Conservation (phyloP, 2,888 invertebrate species). For the Stenurella melanura region DNA sequence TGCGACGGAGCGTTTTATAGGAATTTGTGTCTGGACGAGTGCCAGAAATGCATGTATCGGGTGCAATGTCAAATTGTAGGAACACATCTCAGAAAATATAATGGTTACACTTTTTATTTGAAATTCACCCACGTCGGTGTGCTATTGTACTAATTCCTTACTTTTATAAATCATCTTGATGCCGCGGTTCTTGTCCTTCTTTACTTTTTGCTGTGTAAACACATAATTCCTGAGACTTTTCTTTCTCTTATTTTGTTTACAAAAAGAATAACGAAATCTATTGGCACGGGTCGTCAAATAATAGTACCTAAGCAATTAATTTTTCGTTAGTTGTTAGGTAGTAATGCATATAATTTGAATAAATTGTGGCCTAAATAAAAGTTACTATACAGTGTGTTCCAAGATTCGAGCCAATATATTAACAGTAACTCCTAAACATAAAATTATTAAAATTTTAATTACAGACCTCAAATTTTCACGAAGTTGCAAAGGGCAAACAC, state of each 20-base stretch:
- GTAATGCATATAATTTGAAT: too few relatives aligned
- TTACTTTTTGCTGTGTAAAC: slow-evolving; percentile 15
- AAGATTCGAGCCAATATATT: too few relatives aligned
- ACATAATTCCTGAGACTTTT: slow-evolving; percentile 15
- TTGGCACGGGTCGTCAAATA: slow-evolving; percentile 14
- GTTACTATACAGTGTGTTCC: too few relatives aligned
- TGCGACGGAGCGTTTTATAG: slow-evolving; percentile 40
- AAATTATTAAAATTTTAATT: too few relatives aligned
- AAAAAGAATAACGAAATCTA: slow-evolving; percentile 8
- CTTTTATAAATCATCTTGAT: slow-evolving; percentile 13
- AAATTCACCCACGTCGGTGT: neutral
- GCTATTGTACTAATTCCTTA: neutral
- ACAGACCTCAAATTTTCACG: too few relatives aligned
- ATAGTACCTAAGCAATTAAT: neutral
- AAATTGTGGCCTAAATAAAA: too few relatives aligned
- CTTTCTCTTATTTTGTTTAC: neutral
- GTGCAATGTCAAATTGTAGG: slow-evolving; percentile 3
- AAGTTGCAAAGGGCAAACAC: too few relatives aligned
- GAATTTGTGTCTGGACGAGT: slow-evolving; percentile 28
- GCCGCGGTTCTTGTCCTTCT: slow-evolving; percentile 8
- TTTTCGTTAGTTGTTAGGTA: neutral
- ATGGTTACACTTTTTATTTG: slow-evolving; percentile 1
- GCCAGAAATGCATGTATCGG: slow-evolving; percentile 31
- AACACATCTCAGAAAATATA: neutral
- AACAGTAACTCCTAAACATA: too few relatives aligned